Evolutionary conservation across 2,113 vertebrate genomes (phyloP), one percentile per base, ranked within the genome.

Genomic region (Campylorhamphus procurvoides): DNA sequence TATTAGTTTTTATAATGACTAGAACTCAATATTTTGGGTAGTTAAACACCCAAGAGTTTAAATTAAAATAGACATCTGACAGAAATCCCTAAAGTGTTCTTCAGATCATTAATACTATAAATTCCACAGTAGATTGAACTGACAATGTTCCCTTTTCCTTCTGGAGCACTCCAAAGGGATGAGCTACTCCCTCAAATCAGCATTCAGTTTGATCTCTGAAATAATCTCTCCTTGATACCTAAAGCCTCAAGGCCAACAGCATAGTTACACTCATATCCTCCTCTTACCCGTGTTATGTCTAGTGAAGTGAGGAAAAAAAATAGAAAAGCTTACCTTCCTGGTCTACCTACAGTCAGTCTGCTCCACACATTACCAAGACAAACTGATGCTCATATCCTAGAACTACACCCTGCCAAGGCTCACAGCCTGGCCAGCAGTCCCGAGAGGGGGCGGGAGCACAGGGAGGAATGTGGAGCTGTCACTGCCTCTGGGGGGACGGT

Each of bases 1-100:
- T 98, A 98, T 98, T 98, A 98, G 98, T 98, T 98, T 98, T 97
- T 94, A 97, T 98, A 98, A 98, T 98, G 97, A 98, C 97, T 95
- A 97, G 97, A 97, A 98, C 97, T 98, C 97, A 97, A 97, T 98
- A 97, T 98, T 98, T 98, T 97, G 98, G 97, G 97, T 97, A 98
- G 98, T 98, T 97, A 98, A 98, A 96, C 96, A 98, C 97, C 97
- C 97, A 95, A 96, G 97, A 98, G 98, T 97, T 98, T 98, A 98
- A 98, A 98, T 98, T 98, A 98, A 98, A 98, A 98, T 97, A 98
- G 98, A 98, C 97, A 98, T 98, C 97, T 96, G 95, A 97, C 96
- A 97, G 96, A 98, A 98, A 97, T 98, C 97, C 97, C 98, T 96
- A 66, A 98, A 97, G 98, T 96, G 95, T 97, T 97, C 95, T 98